These are phyloP conservation scores for Molossus molossus DNA, from an alignment of 2,797 vertebrate genomes.

Conservation along the genomic window DNA sequence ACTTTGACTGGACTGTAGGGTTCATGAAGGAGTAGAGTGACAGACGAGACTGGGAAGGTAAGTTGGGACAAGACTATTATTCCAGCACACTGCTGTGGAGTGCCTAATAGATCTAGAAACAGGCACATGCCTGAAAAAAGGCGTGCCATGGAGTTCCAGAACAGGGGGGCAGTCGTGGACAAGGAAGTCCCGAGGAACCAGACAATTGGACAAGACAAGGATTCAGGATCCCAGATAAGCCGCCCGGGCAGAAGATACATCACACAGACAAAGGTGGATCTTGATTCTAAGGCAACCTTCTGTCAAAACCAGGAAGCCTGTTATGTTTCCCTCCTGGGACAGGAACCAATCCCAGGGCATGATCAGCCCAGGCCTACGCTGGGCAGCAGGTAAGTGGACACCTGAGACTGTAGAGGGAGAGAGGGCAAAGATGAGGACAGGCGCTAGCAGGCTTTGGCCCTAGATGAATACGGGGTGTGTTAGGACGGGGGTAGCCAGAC, in stretches of 20 bases:
- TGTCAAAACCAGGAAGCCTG: not conserved
- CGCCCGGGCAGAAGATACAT: not conserved
- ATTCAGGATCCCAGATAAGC: constrained; percentile 38
- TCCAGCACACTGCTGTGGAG: not conserved
- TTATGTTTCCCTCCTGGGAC: not conserved
- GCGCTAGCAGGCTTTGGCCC: not conserved
- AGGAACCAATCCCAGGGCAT: not conserved
- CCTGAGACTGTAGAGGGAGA: not conserved
- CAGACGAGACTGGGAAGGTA: not conserved
- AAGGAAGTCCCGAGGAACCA: not conserved
- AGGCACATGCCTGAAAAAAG: not conserved
- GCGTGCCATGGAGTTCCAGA: not conserved
- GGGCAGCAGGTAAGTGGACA: not conserved
- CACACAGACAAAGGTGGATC: not conserved
- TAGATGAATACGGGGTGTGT: not conserved
- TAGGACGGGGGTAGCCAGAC: not conserved
- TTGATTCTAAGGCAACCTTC: not conserved
- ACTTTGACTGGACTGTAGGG: not conserved
- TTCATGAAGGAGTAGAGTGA: not conserved
- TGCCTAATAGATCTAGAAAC: not conserved
- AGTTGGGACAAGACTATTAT: not conserved
- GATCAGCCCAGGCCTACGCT: not conserved
- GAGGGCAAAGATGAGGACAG: not conserved
- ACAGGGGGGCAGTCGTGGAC: not conserved
- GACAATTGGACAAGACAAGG: not conserved